phyloP scores from a whole-genome alignment of 2,797 vertebrate genomes.

The Mormyrops boulengeri region DNA sequence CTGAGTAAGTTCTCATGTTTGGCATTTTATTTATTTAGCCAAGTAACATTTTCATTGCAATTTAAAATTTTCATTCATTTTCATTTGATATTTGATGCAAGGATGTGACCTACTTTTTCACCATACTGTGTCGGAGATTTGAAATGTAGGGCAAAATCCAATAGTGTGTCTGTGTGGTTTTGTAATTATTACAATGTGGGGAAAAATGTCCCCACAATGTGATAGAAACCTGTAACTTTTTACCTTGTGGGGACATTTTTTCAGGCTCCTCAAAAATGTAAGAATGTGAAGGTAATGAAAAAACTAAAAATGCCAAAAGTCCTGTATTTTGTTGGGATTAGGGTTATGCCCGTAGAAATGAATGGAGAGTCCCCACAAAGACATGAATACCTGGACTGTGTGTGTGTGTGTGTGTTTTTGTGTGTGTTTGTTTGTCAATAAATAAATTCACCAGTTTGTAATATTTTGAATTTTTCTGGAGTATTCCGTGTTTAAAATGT shows the following conservation, averaged over 20 bases:
- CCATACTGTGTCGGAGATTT: not conserved
- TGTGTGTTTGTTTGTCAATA: not conserved
- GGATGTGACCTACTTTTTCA: not conserved
- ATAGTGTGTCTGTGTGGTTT: not conserved
- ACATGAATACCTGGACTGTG: not conserved
- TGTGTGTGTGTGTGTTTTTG: not conserved
- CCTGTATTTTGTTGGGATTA: not conserved
- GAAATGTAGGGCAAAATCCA: constrained; percentile 1
- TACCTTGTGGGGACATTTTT: not conserved
- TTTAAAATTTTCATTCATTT: not conserved
- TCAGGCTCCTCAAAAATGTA: not conserved
- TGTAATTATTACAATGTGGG: not conserved
- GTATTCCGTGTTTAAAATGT: not conserved
- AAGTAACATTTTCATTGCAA: not conserved
- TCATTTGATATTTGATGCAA: not conserved
- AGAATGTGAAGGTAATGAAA: not conserved
- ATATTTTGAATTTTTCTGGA: not conserved
- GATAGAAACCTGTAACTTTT: not conserved
- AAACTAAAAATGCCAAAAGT: not conserved
- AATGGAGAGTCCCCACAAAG: not conserved
- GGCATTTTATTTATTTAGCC: not conserved
- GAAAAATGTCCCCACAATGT: not conserved
- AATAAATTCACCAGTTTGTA: not conserved
- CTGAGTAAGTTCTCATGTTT: constrained; percentile 6
- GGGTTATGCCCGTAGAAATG: not conserved